A percentile compares a stretch with the other conserved stretches of the same genome.
Conservation (phyloP, 2,113 vertebrate species). For the Cervus canadensis region DNA sequence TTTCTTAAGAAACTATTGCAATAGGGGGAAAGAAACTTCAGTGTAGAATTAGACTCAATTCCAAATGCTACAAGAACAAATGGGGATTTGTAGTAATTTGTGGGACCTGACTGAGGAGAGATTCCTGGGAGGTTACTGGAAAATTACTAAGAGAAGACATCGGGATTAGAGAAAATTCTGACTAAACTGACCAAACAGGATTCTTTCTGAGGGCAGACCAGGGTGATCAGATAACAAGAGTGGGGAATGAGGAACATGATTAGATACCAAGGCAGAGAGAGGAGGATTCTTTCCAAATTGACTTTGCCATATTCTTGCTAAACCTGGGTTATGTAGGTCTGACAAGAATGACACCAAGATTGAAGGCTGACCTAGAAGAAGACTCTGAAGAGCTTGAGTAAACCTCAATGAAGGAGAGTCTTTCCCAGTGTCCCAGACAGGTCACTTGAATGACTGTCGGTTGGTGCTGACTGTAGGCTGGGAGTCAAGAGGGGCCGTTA, state of each 20-base stretch:
- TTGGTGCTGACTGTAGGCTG: neutral
- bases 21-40: neutral
- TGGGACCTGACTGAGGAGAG: neutral
- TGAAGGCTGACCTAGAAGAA: neutral
- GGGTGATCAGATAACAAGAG: neutral
- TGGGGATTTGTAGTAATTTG: neutral
- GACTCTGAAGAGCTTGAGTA: neutral
- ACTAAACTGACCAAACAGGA: neutral
- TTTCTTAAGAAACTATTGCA: neutral
- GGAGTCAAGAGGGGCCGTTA: neutral
- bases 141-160: neutral
- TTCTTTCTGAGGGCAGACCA: neutral
- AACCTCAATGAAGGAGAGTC: neutral
- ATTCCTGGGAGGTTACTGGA: neutral
- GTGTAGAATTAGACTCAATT: neutral
- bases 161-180: neutral
- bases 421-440: neutral
- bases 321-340: neutral
- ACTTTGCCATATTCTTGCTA: neutral
- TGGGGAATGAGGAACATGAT: neutral
- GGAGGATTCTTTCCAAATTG: neutral
- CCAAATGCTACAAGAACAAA: neutral
- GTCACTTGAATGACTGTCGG: neutral
- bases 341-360: neutral
- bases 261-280: neutral